phyloP scores from a whole-genome alignment of 1,140 invertebrate species.

The Heliconius melpomene region DNA sequence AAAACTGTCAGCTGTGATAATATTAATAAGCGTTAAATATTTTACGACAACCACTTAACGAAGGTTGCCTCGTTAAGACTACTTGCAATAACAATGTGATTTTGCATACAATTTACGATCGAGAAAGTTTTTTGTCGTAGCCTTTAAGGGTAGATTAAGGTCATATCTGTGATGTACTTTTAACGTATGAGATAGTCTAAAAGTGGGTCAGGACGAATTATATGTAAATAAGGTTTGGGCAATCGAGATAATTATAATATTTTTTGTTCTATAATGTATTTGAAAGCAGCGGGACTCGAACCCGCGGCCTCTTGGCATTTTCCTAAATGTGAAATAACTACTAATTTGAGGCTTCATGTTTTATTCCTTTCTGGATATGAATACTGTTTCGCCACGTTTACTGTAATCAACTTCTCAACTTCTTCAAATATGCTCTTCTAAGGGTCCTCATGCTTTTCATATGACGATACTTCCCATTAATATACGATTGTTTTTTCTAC shows the following conservation, averaged over 20 bases:
- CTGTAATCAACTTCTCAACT: no score
- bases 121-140: not conserved
- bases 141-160: conserved; percentile 10
- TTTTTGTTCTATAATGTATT: no score
- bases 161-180: not conserved
- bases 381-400: no score
- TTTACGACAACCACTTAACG: not conserved
- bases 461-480: no score
- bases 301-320: no score
- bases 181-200: not conserved
- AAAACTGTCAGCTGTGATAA: conserved; percentile 1
- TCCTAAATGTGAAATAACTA: no score
- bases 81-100: conserved; percentile 4
- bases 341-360: no score
- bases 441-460: no score
- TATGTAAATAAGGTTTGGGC: not conserved
- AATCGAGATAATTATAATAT: not conserved
- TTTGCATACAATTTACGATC: conserved; percentile 11
- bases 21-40: not conserved
- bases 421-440: no score
- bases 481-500: no score
- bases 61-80: not conserved
- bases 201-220: not conserved
- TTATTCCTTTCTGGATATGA: no score
- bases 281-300: no score